Evolutionary conservation across 2,113 vertebrate genomes (phyloP).

Genomic region (Solea senegalensis): DNA sequence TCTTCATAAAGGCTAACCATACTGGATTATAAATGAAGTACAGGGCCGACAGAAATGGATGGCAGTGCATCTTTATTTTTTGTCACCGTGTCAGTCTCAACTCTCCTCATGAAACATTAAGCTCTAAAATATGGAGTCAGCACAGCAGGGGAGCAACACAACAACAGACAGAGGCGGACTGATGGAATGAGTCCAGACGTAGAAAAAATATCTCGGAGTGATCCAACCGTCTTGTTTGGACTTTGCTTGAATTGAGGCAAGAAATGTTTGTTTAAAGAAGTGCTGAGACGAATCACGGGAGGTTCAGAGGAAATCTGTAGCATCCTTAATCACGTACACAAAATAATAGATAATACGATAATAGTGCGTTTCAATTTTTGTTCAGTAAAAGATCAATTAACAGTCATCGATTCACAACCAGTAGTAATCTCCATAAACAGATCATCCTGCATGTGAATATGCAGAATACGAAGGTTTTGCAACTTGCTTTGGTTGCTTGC

Average conservation of each 20-base stretch:
- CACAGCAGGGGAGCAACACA: slow-evolving; percentile 34
- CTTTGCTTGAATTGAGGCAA: slow-evolving; percentile 7
- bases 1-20: slow-evolving; percentile 38
- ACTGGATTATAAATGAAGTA: slow-evolving; percentile 44
- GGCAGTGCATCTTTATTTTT: slow-evolving; percentile 27
- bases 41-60: slow-evolving; percentile 44
- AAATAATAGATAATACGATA: background rate
- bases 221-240: slow-evolving; percentile 26
- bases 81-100: slow-evolving; percentile 34
- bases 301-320: slow-evolving; percentile 5
- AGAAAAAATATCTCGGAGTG: slow-evolving; percentile 25
- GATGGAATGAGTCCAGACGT: slow-evolving; percentile 25
- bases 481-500: too few relatives aligned
- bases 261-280: slow-evolving; percentile 21
- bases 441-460: too few relatives aligned
- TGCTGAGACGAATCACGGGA: background rate
- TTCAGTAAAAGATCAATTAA: too few relatives aligned
- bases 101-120: slow-evolving; percentile 30
- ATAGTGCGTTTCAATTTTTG: too few relatives aligned
- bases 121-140: slow-evolving; percentile 18
- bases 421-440: too few relatives aligned
- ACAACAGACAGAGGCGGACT: slow-evolving; percentile 9
- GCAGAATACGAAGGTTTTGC: too few relatives aligned
- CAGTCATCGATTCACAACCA: too few relatives aligned
- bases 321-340: too few relatives aligned